phyloP scores from a whole-genome alignment of 2,888 invertebrate species.

The Drosophila aldrichi region DNA sequence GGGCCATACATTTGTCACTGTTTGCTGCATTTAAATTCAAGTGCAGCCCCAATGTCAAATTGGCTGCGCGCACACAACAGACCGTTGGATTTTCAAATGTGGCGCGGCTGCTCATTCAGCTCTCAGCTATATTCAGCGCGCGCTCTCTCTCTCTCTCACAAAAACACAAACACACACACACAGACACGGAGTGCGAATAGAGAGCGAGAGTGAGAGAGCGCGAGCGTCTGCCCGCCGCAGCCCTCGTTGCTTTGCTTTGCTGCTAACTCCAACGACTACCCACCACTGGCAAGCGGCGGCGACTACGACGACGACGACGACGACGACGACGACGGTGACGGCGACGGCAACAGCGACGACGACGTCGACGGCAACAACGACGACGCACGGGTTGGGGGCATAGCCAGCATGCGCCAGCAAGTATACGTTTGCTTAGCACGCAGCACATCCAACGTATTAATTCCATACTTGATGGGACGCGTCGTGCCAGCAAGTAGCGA shows the following conservation, averaged over 20 bases:
- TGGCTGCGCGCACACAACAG: constrained; percentile 16
- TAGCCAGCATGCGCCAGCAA: constrained; percentile 71
- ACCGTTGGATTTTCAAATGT: constrained; percentile 68
- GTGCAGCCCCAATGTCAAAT: constrained; percentile 48
- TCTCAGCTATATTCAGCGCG: constrained; percentile 61
- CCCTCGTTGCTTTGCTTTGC: constrained; percentile 37
- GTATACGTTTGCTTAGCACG: constrained; percentile 50
- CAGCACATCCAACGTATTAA: constrained; percentile 46
- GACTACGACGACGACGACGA: constrained; percentile 19
- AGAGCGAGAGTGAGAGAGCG: constrained; percentile 27
- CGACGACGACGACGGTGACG: constrained; percentile 43
- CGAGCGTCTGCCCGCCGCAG: constrained; percentile 1
- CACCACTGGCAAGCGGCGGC: constrained; percentile 65
- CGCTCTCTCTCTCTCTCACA: constrained; percentile 17
- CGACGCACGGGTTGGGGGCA: constrained; percentile 66
- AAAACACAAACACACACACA: constrained; percentile 13
- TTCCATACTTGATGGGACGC: constrained; percentile 71
- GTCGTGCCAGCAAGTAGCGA: constrained; percentile 65
- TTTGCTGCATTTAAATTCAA: constrained; percentile 44
- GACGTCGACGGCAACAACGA: constrained; percentile 51
- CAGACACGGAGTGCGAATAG: constrained; percentile 9
- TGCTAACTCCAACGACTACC: constrained; percentile 54
- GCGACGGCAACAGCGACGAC: constrained; percentile 45
- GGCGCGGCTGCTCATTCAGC: constrained; percentile 57
- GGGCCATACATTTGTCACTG: constrained; percentile 26